These are phyloP conservation scores for Aphidius ervi DNA, from an alignment of 1,140 invertebrate genomes.

Conservation along the genomic window DNA sequence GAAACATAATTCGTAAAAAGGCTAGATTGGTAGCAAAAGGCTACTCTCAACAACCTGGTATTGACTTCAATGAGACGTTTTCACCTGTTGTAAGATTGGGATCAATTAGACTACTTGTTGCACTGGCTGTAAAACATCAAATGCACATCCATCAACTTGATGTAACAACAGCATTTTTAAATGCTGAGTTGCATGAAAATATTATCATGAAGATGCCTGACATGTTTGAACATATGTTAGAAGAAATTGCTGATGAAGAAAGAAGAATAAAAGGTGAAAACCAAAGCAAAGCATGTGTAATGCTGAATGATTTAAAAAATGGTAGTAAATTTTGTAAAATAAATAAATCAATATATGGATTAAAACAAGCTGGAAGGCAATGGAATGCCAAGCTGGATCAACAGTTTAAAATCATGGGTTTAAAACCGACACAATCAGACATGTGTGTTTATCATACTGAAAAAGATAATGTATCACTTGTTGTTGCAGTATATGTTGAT, in stretches of 20 bases:
- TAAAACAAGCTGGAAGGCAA: conserved; percentile 32
- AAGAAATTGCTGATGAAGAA: conserved; percentile 3
- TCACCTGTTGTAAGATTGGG: conserved; percentile 25
- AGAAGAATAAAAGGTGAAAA: conserved; percentile 1
- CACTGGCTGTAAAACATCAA: conserved; percentile 16
- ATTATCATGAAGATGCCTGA: conserved; percentile 36
- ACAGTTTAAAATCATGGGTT: conserved; percentile 17
- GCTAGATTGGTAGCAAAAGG: conserved; percentile 30
- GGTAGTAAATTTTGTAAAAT: conserved; percentile 25
- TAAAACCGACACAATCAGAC: conserved; percentile 17
- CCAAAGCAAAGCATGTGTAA: conserved; percentile 8
- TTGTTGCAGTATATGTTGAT: conserved; percentile 31
- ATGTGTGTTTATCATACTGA: conserved; percentile 25
- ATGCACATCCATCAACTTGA: conserved; percentile 23
- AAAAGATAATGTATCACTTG: conserved; percentile 9
- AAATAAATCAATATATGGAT: conserved; percentile 31
- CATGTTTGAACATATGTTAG: conserved; percentile 22
- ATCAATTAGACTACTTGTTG: conserved; percentile 14
- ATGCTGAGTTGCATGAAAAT: conserved; percentile 25
- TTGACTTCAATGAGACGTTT: conserved; percentile 30
- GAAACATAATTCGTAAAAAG: conserved; percentile 21
- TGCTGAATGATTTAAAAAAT: conserved; percentile 8
- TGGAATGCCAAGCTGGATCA: conserved; percentile 30
- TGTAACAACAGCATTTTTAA: conserved; percentile 1
- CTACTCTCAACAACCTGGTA: conserved; percentile 24